Evolutionary conservation across 2,797 vertebrate species (phyloP).

Genomic region (Catostomus latipinnis): DNA sequence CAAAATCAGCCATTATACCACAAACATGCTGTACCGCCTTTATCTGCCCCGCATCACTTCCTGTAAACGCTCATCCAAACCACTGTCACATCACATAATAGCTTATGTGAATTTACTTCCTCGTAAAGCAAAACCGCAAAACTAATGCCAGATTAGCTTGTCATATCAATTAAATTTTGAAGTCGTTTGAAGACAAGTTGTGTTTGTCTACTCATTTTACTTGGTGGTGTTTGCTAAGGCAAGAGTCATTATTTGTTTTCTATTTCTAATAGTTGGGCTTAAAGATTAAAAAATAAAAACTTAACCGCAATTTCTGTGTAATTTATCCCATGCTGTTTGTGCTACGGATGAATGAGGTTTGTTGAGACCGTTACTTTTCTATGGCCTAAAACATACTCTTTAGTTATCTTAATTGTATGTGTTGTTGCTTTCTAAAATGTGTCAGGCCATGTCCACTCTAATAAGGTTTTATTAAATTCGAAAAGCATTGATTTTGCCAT

Average conservation of each 20-base stretch:
- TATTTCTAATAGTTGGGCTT: background rate
- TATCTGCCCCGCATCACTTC: constrained; percentile 51
- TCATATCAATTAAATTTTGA: constrained; percentile 45
- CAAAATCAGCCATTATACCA: constrained; percentile 45
- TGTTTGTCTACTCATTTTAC: constrained; percentile 10
- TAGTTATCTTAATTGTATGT: too few species aligned
- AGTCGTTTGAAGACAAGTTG: background rate
- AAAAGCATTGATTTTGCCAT: too few species aligned
- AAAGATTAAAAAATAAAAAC: too few species aligned
- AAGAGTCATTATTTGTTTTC: background rate
- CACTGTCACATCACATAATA: constrained; percentile 56
- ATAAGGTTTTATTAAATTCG: too few species aligned
- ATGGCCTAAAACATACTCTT: too few species aligned
- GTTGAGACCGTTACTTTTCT: too few species aligned
- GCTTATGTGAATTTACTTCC: constrained; percentile 43
- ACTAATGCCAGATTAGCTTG: constrained; percentile 35
- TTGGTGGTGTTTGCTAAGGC: constrained; percentile 26
- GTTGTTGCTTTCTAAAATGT: too few species aligned
- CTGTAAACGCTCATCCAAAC: constrained; percentile 39
- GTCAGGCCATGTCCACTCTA: too few species aligned
- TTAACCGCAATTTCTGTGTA: too few species aligned
- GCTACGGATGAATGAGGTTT: too few species aligned
- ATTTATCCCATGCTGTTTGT: too few species aligned
- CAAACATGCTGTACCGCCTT: constrained; percentile 31
- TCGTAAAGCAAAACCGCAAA: constrained; percentile 40